These are phyloP conservation scores for Gymnoscopelus braueri DNA, from an alignment of 2,797 vertebrate species.

Conservation along the genomic window DNA sequence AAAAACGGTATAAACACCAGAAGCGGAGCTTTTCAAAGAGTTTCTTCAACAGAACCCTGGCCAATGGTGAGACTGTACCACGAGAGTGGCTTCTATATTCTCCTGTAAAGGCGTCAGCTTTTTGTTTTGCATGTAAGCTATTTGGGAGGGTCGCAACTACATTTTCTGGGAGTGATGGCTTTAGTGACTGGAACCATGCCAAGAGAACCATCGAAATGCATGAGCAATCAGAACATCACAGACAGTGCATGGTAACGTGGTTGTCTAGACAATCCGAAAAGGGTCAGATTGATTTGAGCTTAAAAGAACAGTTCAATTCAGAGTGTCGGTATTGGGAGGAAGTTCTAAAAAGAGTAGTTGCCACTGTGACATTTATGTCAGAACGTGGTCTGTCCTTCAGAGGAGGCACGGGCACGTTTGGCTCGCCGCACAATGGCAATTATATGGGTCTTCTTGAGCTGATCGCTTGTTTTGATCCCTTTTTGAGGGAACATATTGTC, in stretches of 20 bases:
- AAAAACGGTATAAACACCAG: constrained; percentile 6
- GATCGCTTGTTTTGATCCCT: background rate
- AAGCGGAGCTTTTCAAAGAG: constrained; percentile 1
- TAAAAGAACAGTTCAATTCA: background rate
- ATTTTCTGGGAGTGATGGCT: constrained; percentile 1
- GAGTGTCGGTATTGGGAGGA: background rate
- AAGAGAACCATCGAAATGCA: background rate
- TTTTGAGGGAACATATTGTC: no score
- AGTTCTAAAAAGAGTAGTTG: background rate
- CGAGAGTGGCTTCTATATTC: constrained; percentile 5
- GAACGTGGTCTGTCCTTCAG: background rate
- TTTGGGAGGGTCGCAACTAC: background rate
- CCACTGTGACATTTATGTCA: background rate
- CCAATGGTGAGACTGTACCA: background rate
- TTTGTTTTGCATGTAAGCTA: background rate
- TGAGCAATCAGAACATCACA: background rate
- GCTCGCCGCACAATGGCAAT: background rate
- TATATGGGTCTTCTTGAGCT: background rate
- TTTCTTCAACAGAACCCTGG: background rate
- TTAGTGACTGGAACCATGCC: constrained; percentile 1
- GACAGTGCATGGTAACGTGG: background rate
- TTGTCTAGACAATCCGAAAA: background rate
- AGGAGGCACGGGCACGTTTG: background rate
- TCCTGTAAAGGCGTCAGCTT: background rate
- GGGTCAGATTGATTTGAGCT: background rate